Evolutionary conservation across 2,113 vertebrate genomes (phyloP).

Genomic region (Xyrauchen texanus): DNA sequence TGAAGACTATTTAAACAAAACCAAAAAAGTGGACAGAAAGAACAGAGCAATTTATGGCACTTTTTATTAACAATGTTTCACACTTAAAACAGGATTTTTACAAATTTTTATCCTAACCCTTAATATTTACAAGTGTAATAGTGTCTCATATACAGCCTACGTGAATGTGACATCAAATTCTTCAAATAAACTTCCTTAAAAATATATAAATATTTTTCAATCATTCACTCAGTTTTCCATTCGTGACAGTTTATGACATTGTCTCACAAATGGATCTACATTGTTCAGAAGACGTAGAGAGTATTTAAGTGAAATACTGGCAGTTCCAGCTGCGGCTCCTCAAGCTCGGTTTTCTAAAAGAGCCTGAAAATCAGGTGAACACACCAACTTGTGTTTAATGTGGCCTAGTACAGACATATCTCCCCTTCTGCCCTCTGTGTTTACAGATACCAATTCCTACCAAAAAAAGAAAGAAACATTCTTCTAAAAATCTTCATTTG

Average conservation of each 20-base stretch:
- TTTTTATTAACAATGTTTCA: conserved; percentile 3
- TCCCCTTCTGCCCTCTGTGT: conserved; percentile 82
- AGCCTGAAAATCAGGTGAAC: conserved; percentile 91
- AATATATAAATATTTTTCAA: not conserved
- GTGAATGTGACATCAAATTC: not conserved
- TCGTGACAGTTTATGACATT: not conserved
- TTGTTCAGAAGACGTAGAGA: not conserved
- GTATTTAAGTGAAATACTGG: not conserved
- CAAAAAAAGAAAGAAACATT: not conserved
- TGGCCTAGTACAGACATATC: conserved; percentile 92
- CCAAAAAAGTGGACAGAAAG: not conserved
- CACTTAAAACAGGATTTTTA: not conserved
- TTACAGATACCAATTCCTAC: conserved; percentile 90
- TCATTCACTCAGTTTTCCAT: not conserved
- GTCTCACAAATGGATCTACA: not conserved
- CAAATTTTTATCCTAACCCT: not conserved
- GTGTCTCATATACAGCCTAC: not conserved
- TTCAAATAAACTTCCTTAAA: not conserved
- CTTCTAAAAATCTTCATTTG: no score
- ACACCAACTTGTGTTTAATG: conserved; percentile 92
- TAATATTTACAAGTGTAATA: conserved; percentile 15
- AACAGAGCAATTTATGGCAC: not conserved
- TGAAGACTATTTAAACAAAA: not conserved
- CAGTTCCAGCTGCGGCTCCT: conserved; percentile 41
- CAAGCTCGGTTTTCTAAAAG: conserved; percentile 83